Evolutionary conservation across 2,113 vertebrate species (phyloP).

Genomic region (Struthio camelus): DNA sequence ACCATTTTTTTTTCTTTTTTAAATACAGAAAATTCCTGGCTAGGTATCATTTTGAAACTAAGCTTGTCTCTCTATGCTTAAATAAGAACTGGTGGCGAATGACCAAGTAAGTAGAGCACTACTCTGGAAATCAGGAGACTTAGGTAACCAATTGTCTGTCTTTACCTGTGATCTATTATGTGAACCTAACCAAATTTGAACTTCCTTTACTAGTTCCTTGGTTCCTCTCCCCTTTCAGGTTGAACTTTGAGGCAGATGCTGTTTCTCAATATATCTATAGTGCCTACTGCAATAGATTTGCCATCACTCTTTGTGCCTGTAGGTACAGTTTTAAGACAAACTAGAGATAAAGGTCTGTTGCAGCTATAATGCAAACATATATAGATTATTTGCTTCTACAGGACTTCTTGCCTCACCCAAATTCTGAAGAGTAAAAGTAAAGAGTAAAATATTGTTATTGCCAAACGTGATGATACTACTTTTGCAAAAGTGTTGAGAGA

Average conservation of each 20-base stretch:
- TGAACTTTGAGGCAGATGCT: not conserved
- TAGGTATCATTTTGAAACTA: not conserved
- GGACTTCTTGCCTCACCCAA: not conserved
- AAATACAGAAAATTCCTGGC: not conserved
- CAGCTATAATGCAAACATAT: rapidly evolving
- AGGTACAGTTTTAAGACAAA: not conserved
- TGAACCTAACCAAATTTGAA: not conserved
- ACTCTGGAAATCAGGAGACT: not conserved
- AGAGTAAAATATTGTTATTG: not conserved
- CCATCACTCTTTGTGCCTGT: rapidly evolving
- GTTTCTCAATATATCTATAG: not conserved
- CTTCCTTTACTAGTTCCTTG: not conserved
- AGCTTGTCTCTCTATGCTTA: not conserved
- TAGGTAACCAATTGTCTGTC: not conserved
- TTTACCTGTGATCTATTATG: rapidly evolving
- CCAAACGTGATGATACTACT: not conserved
- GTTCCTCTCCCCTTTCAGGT: not conserved
- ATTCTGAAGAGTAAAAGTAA: not conserved
- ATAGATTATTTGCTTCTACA: rapidly evolving
- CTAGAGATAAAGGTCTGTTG: not conserved
- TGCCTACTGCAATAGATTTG: not conserved
- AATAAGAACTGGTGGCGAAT: not conserved
- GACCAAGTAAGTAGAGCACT: not conserved
- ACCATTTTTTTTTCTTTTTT: not conserved
- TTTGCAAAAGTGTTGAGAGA: not conserved